phyloP scores from a whole-genome alignment of 2,888 invertebrate species.

The Apotomis betuletana region DNA sequence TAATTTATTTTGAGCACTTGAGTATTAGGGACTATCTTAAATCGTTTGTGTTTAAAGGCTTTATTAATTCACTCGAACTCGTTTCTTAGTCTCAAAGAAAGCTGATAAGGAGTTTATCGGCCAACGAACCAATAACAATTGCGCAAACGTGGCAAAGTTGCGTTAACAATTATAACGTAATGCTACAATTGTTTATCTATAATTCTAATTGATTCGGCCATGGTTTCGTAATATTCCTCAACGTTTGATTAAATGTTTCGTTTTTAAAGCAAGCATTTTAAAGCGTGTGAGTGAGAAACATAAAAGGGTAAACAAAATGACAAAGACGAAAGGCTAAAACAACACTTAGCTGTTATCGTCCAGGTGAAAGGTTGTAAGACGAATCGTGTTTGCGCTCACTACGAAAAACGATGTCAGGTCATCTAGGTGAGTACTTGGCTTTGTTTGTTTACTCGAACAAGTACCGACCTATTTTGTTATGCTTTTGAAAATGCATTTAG shows the following conservation, averaged over 20 bases:
- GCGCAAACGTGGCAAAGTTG: constrained; percentile 54
- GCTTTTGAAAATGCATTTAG: constrained; percentile 34
- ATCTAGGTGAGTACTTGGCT: constrained; percentile 54
- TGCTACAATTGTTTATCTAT: constrained; percentile 30
- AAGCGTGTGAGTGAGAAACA: constrained; percentile 47
- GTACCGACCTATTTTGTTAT: constrained; percentile 33
- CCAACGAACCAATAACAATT: constrained; percentile 68
- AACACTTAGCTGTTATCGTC: constrained; percentile 67
- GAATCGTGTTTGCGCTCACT: constrained; percentile 65
- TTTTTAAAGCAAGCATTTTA: constrained; percentile 1
- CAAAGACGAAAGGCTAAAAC: constrained; percentile 55
- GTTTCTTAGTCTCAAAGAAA: constrained; percentile 68
- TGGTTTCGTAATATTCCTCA: constrained; percentile 4
- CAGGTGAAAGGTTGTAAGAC: constrained; percentile 75
- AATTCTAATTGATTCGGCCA: constrained; percentile 34
- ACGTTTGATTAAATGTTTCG: constrained; percentile 1
- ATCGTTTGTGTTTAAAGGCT: constrained; percentile 44
- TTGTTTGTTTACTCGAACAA: constrained; percentile 53
- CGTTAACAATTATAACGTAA: constrained; percentile 2
- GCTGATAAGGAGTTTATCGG: constrained; percentile 76
- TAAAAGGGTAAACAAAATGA: constrained; percentile 52
- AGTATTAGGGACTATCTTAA: constrained; percentile 2
- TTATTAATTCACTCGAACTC: constrained; percentile 66
- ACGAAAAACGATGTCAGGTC: constrained; percentile 51
- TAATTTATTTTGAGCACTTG: constrained; percentile 15